A percentile compares a stretch with the other conserved stretches of the same genome.
These are phyloP conservation scores for Oreochromis grahami DNA, from an alignment of 2,797 vertebrate species.

Conservation along the genomic window DNA sequence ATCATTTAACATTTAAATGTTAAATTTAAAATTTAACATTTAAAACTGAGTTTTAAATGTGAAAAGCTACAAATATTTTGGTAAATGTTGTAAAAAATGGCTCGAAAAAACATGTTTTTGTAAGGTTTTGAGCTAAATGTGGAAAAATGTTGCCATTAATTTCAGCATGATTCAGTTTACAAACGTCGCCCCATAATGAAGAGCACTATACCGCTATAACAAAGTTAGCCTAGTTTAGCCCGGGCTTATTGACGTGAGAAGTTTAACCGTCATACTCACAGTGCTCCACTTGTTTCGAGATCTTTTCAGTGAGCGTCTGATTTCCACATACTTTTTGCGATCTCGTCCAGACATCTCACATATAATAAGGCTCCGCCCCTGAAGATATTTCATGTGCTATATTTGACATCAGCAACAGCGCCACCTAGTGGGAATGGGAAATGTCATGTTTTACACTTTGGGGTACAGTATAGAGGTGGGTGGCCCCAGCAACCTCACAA, in stretches of 20 bases:
- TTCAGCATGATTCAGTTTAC: not conserved
- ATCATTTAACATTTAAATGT: no score
- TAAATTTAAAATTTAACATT: not conserved
- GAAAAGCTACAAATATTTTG: not conserved
- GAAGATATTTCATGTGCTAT: no score
- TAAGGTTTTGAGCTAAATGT: not conserved
- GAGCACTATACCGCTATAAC: not conserved
- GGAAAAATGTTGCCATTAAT: not conserved
- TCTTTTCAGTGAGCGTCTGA: conserved; percentile 73
- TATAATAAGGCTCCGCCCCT: no score
- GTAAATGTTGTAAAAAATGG: not conserved
- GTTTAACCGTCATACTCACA: conserved; percentile 78
- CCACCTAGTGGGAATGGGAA: no score
- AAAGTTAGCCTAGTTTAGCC: not conserved
- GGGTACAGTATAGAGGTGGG: no score
- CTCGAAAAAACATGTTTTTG: not conserved
- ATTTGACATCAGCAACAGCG: no score
- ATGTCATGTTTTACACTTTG: no score
- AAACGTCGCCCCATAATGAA: not conserved
- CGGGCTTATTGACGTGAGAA: no score
- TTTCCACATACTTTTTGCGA: no score
- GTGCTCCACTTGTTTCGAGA: conserved; percentile 78
- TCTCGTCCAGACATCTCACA: no score
- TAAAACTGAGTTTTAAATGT: not conserved
- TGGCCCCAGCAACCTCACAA: no score